Evolutionary conservation across 2,797 vertebrate species (phyloP), one percentile per base, ranked within the genome.

Genomic region (Myioborus melanocephalus): DNA sequence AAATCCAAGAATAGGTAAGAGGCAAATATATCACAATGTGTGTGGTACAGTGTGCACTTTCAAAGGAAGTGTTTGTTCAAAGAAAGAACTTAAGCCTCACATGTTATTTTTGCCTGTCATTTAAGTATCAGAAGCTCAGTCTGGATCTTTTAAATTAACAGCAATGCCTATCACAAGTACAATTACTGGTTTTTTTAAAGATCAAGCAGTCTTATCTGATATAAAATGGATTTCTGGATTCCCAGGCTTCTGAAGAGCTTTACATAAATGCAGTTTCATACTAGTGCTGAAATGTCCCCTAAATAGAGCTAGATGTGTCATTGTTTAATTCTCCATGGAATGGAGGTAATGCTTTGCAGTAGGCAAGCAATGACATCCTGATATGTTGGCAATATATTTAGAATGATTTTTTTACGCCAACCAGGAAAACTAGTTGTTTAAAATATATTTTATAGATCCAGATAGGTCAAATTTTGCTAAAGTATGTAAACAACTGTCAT

Each of bases 331-430:
- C 55, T 87, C 69, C 84, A 91, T 47, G 90, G 95, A 89, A 73
- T 90, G 89, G 96, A 91, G 64, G 78, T 90, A 96, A 87, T 85
- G 28, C 90, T 97, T 88, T 83, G 72, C 34, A 52, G 35, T 92
- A 83, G 97, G 78, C 89, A 87, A 95, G 83, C 90, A 97, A 91
- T 96, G 91, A 72, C 70, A 87, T 85, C 83, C 79, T 90, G 59
- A 84, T 88, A 84, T 77, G 87, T 86, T 96, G 92, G 83, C 95
- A 96, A 79, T 82, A 92, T 57, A 83, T 39, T 84, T 49, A n/a
- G 23, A 95, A 78, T 65, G n/a, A 46, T 77, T 78, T 76, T 72
- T 68, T 63, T 47, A 89, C 64, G 80, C 84, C 49, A 1, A 57
- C 61, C 65, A 94, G 84, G 60, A 90, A 87, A 84, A 39, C 23